Base-by-base conservation (phyloP, 2,888 invertebrate species). In the Epicampocera succincta region DNA sequence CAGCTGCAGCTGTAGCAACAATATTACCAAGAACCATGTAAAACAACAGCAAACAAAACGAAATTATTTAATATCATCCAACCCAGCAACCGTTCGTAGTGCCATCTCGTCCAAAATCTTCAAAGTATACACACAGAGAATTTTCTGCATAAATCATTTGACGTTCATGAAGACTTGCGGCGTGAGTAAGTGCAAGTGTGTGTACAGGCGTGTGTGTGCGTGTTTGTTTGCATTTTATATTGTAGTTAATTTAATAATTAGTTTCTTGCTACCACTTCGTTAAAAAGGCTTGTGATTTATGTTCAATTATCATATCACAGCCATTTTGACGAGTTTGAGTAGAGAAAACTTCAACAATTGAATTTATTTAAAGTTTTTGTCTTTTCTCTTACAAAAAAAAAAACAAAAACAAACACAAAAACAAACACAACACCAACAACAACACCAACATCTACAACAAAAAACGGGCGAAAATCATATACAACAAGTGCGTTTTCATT, bases 311-410 rank as follows among this genome's bases (percentile, higher is more conserved):
- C 90, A 90, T 90, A 90, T 90, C 90, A 90, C 90, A 90, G 90
- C 90, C 90, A 90, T 90, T 90, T 90, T 90, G 90, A 90, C 90
- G 90, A 90, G 90, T 90, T 90, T 89, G 90, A 88, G 89, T 87
- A 87, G 87, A 89, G 89, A 90, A 89, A 87, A 73, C 86, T 83
- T 86, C 89, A 87, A 87, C 88, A 85, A 63, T 69, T 66, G 12
- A 54, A 78, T 60, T 63, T 66, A 50, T 68, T 76, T 68, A n/a
- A 50, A 46, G 13, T 46, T 33, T 33, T 33, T 74, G 12, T 15
- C 54, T 46, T 1, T 33, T 74, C 15, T 15, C 54, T 46, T 1
- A 33, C 48, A 54, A 17, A 54, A 66, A 52, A 42, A n/a, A 9
- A 29, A 29, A 29, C n/a, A 15, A 13, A 52, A 21, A 12, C 33